Evolutionary conservation across 2,888 invertebrate species (phyloP).

Genomic region (Macrophya alboannulata): DNA sequence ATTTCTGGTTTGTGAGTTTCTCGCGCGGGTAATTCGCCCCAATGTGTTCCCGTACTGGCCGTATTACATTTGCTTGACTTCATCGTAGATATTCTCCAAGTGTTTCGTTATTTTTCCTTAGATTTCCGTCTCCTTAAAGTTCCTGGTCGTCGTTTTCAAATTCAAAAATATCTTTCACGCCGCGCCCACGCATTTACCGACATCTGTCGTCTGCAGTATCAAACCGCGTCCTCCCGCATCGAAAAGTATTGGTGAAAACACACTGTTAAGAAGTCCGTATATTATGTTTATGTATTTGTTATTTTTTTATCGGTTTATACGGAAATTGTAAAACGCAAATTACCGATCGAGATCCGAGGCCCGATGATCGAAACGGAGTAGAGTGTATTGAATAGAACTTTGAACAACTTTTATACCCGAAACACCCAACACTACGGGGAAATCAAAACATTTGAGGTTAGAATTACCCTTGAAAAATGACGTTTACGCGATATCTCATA

Average conservation of each 20-base stretch:
- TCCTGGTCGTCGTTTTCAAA: not conserved
- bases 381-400: not conserved
- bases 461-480: slow-evolving; percentile 42
- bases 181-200: not conserved
- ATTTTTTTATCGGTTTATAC: slow-evolving; percentile 5
- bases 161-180: slow-evolving; percentile 27
- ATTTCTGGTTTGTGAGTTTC: slow-evolving; percentile 77
- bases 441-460: slow-evolving; percentile 44
- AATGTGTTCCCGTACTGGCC: slow-evolving; percentile 65
- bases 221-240: not conserved
- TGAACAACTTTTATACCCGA: not conserved
- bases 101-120: not conserved
- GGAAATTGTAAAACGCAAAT: not conserved
- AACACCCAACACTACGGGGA: not conserved
- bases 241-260: not conserved
- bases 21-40: slow-evolving; percentile 76
- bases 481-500: slow-evolving; percentile 3
- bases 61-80: slow-evolving; percentile 72
- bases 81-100: slow-evolving; percentile 65
- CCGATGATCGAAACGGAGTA: not conserved
- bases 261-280: slow-evolving; percentile 7
- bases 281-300: slow-evolving; percentile 25
- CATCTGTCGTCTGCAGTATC: not conserved
- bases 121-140: not conserved
- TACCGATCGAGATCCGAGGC: not conserved